Evolutionary conservation across 1,140 invertebrate genomes (phyloP).

Genomic region (Trachymyrmex septentrionalis): DNA sequence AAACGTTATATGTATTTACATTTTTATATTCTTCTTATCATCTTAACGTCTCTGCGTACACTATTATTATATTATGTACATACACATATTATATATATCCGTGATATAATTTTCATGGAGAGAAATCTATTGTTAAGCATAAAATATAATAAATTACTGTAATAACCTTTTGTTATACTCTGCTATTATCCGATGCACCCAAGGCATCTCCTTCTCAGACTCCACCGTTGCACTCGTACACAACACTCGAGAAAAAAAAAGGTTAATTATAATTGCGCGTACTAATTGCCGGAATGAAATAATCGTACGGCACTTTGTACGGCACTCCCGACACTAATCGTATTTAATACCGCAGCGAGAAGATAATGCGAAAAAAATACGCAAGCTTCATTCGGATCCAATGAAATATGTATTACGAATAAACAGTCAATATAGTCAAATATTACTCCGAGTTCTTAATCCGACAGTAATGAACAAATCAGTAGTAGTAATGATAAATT

Average conservation of each 20-base stretch:
- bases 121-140: background rate
- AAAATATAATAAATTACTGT: background rate
- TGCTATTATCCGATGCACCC: background rate
- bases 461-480: background rate
- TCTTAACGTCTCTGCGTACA: background rate
- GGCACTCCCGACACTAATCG: background rate
- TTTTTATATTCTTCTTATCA: too few relatives aligned
- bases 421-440: background rate
- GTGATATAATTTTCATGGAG: background rate
- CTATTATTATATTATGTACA: background rate
- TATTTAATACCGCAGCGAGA: background rate
- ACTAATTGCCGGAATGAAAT: constrained; percentile 11
- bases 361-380: background rate
- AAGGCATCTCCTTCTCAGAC: background rate
- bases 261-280: constrained; percentile 6
- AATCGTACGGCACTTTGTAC: background rate
- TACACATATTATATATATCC: too few relatives aligned
- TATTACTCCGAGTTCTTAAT: background rate
- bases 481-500: background rate
- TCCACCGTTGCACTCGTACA: background rate
- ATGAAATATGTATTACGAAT: background rate
- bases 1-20: background rate
- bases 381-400: background rate
- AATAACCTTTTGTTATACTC: background rate
- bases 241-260: background rate